These are phyloP conservation scores for Mola mola DNA, from an alignment of 2,113 vertebrate species.

Conservation along the genomic window DNA sequence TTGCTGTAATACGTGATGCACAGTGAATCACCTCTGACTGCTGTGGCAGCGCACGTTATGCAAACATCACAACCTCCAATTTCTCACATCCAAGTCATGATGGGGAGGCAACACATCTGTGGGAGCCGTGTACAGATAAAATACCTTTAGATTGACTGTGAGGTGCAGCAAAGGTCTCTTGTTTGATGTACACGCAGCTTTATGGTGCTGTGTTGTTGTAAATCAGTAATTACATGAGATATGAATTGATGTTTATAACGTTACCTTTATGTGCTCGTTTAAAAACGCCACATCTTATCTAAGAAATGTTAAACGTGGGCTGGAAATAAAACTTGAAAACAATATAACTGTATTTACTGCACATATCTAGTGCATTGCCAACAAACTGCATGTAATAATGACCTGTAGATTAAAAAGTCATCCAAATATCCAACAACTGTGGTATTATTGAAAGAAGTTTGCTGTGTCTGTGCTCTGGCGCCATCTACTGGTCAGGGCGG, in stretches of 20 bases:
- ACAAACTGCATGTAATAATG: too few species aligned
- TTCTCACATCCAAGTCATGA: too few species aligned
- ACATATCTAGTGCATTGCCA: too few species aligned
- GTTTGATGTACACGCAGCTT: neutral
- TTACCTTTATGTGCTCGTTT: conserved; percentile 15
- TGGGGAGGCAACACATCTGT: too few species aligned
- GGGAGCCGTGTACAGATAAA: too few species aligned
- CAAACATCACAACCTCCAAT: too few species aligned
- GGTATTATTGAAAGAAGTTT: too few species aligned
- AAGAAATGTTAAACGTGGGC: neutral
- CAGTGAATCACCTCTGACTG: too few species aligned
- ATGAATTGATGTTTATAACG: neutral
- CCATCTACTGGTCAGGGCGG: conserved; percentile 58
- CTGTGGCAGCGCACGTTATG: too few species aligned
- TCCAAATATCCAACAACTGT: too few species aligned
- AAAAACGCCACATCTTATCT: conserved; percentile 1
- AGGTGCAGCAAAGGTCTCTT: neutral
- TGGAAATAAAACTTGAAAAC: neutral
- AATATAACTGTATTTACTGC: neutral
- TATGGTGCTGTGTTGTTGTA: neutral
- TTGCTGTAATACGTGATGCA: too few species aligned
- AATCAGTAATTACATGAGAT: conserved; percentile 13
- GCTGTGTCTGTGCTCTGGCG: conserved; percentile 28
- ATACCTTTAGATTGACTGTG: neutral
- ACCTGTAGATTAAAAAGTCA: too few species aligned